phyloP scores from a whole-genome alignment of 2,797 vertebrate species.

The Cirrhinus molitorella region DNA sequence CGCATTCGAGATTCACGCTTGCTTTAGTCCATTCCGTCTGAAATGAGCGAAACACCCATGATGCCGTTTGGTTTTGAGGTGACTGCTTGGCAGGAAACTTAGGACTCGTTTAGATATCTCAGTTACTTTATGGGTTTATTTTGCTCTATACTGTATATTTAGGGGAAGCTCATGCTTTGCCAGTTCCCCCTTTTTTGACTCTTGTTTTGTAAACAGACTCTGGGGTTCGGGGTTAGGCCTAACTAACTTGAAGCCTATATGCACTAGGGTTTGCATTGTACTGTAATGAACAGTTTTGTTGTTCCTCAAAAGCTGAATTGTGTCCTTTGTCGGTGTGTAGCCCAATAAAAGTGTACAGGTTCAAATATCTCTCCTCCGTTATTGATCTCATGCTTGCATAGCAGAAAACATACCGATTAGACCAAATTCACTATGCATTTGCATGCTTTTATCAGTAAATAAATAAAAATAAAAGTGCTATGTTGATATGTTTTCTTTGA shows the following conservation, averaged over 20 bases:
- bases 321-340: constrained; percentile 85
- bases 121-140: background rate
- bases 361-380: constrained; percentile 39
- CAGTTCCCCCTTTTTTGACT: background rate
- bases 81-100: constrained; percentile 7
- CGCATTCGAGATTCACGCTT: background rate
- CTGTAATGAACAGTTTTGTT: constrained; percentile 72
- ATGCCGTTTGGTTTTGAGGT: constrained; percentile 13
- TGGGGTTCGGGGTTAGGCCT: constrained; percentile 35
- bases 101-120: background rate
- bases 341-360: constrained; percentile 87
- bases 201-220: constrained; percentile 30
- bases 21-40: constrained; percentile 22
- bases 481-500: background rate
- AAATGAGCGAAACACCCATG: constrained; percentile 8
- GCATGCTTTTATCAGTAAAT: background rate
- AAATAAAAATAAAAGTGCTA: background rate
- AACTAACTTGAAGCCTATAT: constrained; percentile 58
- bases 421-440: no score
- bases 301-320: constrained; percentile 77
- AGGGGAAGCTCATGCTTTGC: constrained; percentile 14
- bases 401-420: background rate
- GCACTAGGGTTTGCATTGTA: constrained; percentile 64
- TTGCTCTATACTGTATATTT: constrained; percentile 40
- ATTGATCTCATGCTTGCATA: background rate